Conservation (phyloP, 2,113 vertebrate genomes). For the Albula glossodonta region DNA sequence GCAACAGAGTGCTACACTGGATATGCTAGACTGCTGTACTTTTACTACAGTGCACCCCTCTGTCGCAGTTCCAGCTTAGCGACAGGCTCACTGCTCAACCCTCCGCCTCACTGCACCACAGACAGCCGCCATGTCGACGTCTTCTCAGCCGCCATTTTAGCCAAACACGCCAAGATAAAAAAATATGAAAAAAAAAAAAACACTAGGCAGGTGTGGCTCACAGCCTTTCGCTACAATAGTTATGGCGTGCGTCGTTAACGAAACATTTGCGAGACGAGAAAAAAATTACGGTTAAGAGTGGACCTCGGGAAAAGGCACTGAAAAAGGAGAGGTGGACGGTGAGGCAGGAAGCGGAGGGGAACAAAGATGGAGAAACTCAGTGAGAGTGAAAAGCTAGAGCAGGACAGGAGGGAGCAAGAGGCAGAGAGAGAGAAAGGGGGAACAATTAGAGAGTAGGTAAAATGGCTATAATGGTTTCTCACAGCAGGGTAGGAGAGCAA, state of each 20-base stretch:
- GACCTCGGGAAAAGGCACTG: not conserved
- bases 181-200: not conserved
- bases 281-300: not conserved
- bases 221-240: not conserved
- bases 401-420: constrained; percentile 14
- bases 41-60: no score
- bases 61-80: no score
- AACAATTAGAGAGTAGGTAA: constrained; percentile 46
- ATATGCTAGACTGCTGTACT: no score
- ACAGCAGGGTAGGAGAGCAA: constrained; percentile 38
- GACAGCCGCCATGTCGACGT: not conserved
- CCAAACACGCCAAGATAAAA: not conserved
- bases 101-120: not conserved
- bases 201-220: not conserved
- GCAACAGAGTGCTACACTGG: no score
- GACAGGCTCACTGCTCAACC: not conserved
- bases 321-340: constrained; percentile 13
- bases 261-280: not conserved
- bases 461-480: constrained; percentile 45
- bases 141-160: not conserved
- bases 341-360: constrained; percentile 1
- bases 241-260: not conserved
- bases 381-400: constrained; percentile 6
- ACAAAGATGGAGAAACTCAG: not conserved
- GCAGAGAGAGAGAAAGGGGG: constrained; percentile 18